Conservation (phyloP, 2,113 vertebrate genomes). For the Gopherus flavomarginatus region DNA sequence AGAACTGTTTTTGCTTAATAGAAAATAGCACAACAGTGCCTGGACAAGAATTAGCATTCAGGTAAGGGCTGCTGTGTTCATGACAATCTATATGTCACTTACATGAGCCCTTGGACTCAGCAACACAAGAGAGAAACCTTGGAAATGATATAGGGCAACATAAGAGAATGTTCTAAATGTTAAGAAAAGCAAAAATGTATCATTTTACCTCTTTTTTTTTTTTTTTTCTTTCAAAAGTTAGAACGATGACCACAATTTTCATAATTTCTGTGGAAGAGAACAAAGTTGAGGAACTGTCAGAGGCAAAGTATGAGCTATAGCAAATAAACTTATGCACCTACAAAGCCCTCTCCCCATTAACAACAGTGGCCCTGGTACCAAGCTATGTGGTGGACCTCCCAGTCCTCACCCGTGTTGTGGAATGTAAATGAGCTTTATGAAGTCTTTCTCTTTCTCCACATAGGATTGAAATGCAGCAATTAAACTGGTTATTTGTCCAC, state of each 20-base stretch:
- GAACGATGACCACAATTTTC: not conserved
- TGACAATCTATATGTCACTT: fast-evolving
- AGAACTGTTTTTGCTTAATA: not conserved
- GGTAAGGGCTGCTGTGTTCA: not conserved
- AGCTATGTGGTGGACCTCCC: fast-evolving
- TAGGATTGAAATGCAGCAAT: not conserved
- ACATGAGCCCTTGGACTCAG: not conserved
- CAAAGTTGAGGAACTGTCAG: not conserved
- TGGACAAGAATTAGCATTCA: not conserved
- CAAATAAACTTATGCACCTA: not conserved
- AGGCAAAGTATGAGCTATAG: not conserved
- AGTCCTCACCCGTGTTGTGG: not conserved
- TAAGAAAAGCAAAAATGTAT: not conserved
- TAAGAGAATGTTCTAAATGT: not conserved
- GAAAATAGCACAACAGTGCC: not conserved
- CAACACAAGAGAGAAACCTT: not conserved
- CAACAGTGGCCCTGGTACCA: not conserved
- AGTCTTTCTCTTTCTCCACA: not conserved
- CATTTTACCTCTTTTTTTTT: not conserved
- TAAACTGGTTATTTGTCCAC: not conserved
- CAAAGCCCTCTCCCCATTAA: not conserved
- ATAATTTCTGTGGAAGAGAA: not conserved
- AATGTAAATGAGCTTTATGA: not conserved
- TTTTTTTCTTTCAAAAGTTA: not conserved
- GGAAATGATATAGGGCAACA: not conserved